phyloP scores from a whole-genome alignment of 2,113 vertebrate species.

The Thunnus maccoyii region DNA sequence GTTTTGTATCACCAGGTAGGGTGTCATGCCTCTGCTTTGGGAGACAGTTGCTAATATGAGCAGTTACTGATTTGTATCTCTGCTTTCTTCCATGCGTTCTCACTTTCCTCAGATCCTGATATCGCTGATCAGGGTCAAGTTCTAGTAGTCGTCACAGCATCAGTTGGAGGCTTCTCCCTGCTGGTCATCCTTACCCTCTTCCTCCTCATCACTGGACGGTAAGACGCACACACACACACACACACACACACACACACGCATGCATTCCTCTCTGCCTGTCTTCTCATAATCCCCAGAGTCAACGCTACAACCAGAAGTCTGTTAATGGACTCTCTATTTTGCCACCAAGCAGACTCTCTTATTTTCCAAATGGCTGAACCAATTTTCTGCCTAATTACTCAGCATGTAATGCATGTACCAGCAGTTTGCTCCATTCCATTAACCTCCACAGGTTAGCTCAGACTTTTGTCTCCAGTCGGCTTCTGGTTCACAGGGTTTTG shows the following conservation, averaged over 20 bases:
- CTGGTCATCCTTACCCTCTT: conserved; percentile 97
- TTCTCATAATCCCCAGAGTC: conserved; percentile 59
- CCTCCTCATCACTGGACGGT: conserved; percentile 98
- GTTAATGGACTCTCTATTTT: conserved; percentile 76
- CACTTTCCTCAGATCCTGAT: conserved; percentile 90
- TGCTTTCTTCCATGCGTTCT: conserved; percentile 3
- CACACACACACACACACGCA: conserved; percentile 19
- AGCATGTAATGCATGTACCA: conserved; percentile 78
- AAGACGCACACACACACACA: conserved; percentile 60
- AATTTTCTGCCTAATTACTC: conserved; percentile 85
- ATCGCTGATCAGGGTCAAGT: conserved; percentile 96
- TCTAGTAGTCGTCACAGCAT: conserved; percentile 95
- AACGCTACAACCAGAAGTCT: conserved; percentile 59
- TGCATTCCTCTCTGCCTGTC: conserved; percentile 10
- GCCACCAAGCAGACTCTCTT: conserved; percentile 74
- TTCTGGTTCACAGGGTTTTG: conserved; percentile 60
- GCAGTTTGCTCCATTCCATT: conserved; percentile 77
- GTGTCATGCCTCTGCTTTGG: neutral
- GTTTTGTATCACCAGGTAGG: neutral
- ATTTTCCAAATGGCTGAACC: conserved; percentile 84
- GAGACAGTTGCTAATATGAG: neutral
- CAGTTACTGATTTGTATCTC: neutral
- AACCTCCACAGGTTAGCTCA: conserved; percentile 66
- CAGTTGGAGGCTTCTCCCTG: conserved; percentile 96
- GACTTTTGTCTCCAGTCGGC: conserved; percentile 63